Evolutionary conservation across 1,140 invertebrate species (phyloP).

Genomic region (Drosophila orosa): DNA sequence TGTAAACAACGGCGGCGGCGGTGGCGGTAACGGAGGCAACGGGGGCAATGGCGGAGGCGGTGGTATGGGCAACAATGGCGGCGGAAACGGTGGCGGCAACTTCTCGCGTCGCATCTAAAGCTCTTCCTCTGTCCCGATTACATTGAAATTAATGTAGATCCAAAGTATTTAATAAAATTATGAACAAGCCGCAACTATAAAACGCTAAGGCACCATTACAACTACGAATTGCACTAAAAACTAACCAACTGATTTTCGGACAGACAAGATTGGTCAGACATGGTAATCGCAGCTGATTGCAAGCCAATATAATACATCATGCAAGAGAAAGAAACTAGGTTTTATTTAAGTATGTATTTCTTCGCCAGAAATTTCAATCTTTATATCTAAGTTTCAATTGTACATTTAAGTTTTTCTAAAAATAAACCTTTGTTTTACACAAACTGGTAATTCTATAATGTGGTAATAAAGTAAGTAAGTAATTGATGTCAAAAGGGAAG

Average conservation of each 20-base stretch:
- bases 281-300: conserved; percentile 9
- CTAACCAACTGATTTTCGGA: conserved; percentile 15
- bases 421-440: conserved; percentile 40
- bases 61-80: conserved; percentile 32
- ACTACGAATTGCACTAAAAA: conserved; percentile 35
- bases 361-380: conserved; percentile 33
- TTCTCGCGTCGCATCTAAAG: conserved; percentile 72
- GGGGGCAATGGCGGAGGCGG: conserved; percentile 25
- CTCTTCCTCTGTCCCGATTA: conserved; percentile 58
- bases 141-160: conserved; percentile 63
- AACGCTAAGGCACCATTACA: conserved; percentile 23
- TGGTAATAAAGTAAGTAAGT: too few relatives aligned
- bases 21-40: conserved; percentile 22
- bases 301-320: conserved; percentile 18
- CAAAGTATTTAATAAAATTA: conserved; percentile 71
- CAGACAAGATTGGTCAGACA: conserved; percentile 20
- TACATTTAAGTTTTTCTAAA: conserved; percentile 41
- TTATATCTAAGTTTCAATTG: conserved; percentile 48
- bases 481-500: too few relatives aligned
- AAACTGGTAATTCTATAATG: not conserved
- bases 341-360: conserved; percentile 42
- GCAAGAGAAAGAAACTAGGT: conserved; percentile 17
- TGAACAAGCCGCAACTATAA: conserved; percentile 33
- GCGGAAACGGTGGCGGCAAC: conserved; percentile 47
- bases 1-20: conserved; percentile 33